These are phyloP conservation scores for Athene noctua DNA, from an alignment of 2,113 vertebrate genomes.

Conservation along the genomic window DNA sequence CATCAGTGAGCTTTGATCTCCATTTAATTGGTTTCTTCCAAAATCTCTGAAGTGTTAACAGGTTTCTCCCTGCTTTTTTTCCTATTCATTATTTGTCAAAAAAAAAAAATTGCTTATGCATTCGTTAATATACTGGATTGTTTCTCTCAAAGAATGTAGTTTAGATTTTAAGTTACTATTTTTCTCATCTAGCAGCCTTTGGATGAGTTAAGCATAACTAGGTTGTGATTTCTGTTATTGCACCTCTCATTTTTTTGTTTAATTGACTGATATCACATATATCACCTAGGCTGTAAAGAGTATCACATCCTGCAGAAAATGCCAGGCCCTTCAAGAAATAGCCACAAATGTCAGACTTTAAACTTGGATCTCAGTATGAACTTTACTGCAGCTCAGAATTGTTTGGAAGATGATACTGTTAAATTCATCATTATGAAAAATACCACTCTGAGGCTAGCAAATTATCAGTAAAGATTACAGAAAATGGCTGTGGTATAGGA, in stretches of 20 bases:
- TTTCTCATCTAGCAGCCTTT: background rate
- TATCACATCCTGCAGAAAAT: conserved; percentile 7
- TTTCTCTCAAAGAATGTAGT: background rate
- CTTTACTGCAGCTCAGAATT: background rate
- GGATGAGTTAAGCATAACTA: background rate
- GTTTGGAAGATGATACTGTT: background rate
- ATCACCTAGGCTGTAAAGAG: background rate
- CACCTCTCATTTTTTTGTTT: background rate
- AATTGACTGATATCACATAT: background rate
- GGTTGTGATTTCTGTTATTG: background rate
- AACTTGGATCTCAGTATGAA: background rate
- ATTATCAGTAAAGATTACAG: background rate
- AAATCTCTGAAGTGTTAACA: background rate
- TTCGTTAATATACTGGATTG: background rate
- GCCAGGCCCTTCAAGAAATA: conserved; percentile 20
- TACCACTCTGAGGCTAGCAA: background rate
- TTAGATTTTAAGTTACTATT: background rate
- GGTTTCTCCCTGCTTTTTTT: background rate
- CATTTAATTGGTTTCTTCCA: background rate
- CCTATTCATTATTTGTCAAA: background rate
- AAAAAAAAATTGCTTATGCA: background rate
- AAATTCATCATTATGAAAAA: background rate
- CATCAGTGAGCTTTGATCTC: background rate
- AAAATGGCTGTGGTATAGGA: background rate
- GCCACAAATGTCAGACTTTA: conserved; percentile 32